These are phyloP conservation scores for Pan troglodytes DNA, from an alignment of 2,113 vertebrate species.

Conservation along the genomic window DNA sequence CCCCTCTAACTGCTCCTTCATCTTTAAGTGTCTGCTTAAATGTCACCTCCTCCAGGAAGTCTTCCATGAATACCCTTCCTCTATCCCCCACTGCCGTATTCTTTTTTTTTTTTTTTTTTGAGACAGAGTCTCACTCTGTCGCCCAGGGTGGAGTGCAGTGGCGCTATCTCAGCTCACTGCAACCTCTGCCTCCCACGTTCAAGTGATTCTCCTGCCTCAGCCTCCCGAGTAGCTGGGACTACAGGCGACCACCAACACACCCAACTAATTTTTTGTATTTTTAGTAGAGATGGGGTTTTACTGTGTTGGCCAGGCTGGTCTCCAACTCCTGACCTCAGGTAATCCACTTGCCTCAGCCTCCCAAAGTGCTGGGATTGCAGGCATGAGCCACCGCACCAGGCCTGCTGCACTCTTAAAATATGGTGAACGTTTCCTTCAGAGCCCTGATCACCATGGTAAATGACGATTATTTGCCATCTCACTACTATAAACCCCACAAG, in stretches of 20 bases:
- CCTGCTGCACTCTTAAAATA: background rate
- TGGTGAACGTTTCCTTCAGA: background rate
- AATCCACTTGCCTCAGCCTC: background rate
- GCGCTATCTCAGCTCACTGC: no score
- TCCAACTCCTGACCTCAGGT: background rate
- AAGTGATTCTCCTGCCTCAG: no score
- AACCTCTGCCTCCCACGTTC: no score
- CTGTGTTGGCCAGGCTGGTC: background rate
- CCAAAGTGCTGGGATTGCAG: no score
- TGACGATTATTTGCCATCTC: no score
- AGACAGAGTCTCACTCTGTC: no score
- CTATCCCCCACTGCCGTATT: background rate
- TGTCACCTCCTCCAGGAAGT: conserved; percentile 29
- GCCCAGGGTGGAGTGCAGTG: no score
- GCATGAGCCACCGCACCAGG: no score
- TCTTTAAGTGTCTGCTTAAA: background rate
- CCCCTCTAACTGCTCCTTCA: background rate
- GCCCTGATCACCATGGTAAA: background rate
- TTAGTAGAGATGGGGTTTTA: background rate
- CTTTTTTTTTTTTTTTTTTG: no score
- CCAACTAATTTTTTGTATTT: background rate
- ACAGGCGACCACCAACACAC: no score
- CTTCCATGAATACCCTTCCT: background rate
- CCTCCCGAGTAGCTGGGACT: no score
- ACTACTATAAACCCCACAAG: background rate